A percentile compares a stretch with the other conserved stretches of the same genome.
These are phyloP conservation scores for Cyphomyrus plagiostoma DNA, from an alignment of 2,113 vertebrate genomes.

Conservation along the genomic window DNA sequence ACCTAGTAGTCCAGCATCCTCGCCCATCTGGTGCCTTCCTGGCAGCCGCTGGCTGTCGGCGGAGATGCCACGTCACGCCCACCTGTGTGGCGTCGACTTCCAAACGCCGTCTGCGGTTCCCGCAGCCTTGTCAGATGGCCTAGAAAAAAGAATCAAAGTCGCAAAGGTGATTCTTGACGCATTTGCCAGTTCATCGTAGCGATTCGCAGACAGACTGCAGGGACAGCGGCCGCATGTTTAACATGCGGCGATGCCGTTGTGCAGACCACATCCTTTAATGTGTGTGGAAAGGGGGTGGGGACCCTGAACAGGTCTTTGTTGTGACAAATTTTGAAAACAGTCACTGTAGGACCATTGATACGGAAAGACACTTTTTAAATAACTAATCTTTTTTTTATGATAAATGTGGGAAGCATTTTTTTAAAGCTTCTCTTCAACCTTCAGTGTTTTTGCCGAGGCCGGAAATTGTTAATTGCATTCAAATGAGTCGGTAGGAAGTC, in stretches of 20 bases:
- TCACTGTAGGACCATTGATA: background rate
- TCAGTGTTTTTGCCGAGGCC: background rate
- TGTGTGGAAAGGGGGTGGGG: background rate
- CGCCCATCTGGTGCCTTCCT: background rate
- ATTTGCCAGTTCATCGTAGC: background rate
- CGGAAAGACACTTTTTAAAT: background rate
- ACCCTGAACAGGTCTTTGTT: background rate
- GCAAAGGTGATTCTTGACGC: background rate
- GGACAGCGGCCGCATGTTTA: background rate
- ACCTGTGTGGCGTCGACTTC: background rate
- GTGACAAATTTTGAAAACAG: background rate
- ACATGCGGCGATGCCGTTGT: background rate
- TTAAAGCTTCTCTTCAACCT: background rate
- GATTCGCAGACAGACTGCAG: background rate
- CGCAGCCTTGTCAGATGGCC: background rate
- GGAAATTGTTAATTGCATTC: background rate
- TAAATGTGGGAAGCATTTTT: background rate
- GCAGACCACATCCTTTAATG: background rate
- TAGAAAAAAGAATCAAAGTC: background rate
- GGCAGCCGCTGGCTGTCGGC: background rate
- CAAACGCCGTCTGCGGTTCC: background rate
- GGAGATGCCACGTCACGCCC: background rate
- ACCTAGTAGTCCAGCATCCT: background rate
- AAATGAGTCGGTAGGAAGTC: background rate
- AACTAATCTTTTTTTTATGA: background rate